phyloP scores from a whole-genome alignment of 2,888 invertebrate genomes.

The Hirtodrosophila cameraria region DNA sequence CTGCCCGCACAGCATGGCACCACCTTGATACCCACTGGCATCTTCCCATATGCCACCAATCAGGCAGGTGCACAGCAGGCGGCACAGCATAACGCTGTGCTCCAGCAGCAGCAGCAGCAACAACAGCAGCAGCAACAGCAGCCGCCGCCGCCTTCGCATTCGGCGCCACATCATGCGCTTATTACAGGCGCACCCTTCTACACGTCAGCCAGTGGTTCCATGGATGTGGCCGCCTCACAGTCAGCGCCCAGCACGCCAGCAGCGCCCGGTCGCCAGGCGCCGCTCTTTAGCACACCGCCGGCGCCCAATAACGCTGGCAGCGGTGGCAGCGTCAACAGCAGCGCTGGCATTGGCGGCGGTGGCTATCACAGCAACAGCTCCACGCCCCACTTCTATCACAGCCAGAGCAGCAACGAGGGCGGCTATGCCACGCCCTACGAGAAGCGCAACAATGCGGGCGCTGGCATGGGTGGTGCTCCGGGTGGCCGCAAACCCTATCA shows the following conservation, averaged over 20 bases:
- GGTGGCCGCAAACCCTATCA: conserved; percentile 62
- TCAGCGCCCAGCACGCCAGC: conserved; percentile 84
- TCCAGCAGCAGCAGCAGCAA: conserved; percentile 65
- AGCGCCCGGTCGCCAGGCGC: conserved; percentile 77
- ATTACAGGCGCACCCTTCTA: conserved; percentile 81
- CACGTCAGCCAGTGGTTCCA: conserved; percentile 62
- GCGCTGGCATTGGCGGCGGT: conserved; percentile 20
- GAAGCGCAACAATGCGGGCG: conserved; percentile 70
- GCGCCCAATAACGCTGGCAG: conserved; percentile 61
- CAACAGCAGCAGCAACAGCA: conserved; percentile 42
- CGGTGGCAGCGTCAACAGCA: conserved; percentile 21
- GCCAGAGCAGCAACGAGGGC: conserved; percentile 63
- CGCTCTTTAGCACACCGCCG: conserved; percentile 84
- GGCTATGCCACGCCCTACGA: conserved; percentile 68
- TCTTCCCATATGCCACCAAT: conserved; percentile 82
- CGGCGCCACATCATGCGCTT: conserved; percentile 81
- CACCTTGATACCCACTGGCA: conserved; percentile 82
- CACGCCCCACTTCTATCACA: conserved; percentile 79
- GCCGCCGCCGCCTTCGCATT: conserved; percentile 58
- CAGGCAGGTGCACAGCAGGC: conserved; percentile 69
- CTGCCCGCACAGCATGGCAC: conserved; percentile 82
- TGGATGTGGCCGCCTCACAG: conserved; percentile 75
- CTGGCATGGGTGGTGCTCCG: conserved; percentile 22
- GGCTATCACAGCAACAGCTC: conserved; percentile 78
- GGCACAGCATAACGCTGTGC: conserved; percentile 47